These are phyloP conservation scores for Apaloderma vittatum DNA, from an alignment of 2,113 vertebrate species.

Conservation along the genomic window DNA sequence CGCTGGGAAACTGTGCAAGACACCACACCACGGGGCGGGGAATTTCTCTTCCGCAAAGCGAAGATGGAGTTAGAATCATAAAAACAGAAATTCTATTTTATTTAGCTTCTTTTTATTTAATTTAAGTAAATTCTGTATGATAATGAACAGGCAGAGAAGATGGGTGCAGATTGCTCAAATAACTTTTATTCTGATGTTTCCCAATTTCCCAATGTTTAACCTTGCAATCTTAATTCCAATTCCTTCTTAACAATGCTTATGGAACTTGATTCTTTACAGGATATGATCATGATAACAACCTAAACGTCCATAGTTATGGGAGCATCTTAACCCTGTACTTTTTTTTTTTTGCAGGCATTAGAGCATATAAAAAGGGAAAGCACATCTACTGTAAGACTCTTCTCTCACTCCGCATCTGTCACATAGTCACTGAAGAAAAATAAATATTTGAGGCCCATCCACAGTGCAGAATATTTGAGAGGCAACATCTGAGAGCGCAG, in stretches of 20 bases:
- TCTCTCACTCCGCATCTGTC: neutral
- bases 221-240: neutral
- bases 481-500: constrained; percentile 26
- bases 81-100: neutral
- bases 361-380: neutral
- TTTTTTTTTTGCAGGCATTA: neutral
- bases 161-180: neutral
- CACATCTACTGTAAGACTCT: neutral
- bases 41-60: neutral
- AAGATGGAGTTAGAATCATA: neutral
- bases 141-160: neutral
- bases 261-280: neutral
- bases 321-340: neutral
- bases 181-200: neutral
- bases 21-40: fast-evolving
- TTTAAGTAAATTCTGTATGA: neutral
- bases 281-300: neutral
- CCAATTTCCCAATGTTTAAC: neutral
- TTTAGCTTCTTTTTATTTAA: neutral
- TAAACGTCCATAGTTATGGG: neutral
- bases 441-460: neutral
- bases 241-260: neutral
- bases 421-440: neutral
- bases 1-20: neutral
- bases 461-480: constrained; percentile 43